Base-by-base conservation (phyloP, 2,113 vertebrate species). In the Echinops telfairi region DNA sequence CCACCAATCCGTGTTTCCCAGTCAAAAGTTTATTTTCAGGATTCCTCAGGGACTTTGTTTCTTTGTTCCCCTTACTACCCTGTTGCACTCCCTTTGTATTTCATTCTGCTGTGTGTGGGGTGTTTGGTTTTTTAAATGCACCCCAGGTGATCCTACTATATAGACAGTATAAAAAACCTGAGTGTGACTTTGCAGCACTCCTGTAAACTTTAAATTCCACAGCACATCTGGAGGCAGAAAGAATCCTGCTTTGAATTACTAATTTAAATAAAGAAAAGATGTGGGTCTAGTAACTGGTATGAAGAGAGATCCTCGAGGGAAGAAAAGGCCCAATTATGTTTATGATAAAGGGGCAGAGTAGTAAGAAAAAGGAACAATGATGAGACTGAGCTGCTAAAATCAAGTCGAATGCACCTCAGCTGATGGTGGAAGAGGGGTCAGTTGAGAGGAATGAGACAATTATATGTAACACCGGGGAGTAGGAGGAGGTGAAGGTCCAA, bases 371-470 rank as follows among this genome's bases (percentile, higher is more conserved):
- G 40, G 8, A 70, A 33, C 38, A 88, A 89, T 4, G 75, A 75
- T 66, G 68, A 92, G 5, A 83, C 70, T 60, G 83, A n/a, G 25
- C 58, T 68, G 47, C 36, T 83, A 91, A 86, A 62, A 91, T 66
- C 36, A 94, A 83, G 6, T 91, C 31, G 83, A 12, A 76, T 23
- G 23, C 60, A 86, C 31, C 25, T 58, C 33, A 53, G 25, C 71
- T 57, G 58, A 92, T 40, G 75, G 68, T 73, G 80, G 78, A 53
- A 89, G 53, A n/a, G 8, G 25, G 53, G 86, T 71, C 58, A 66
- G 47, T 83, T 47, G 68, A 64, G 27, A 94, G 47, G 11, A 95
- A 90, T 88, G n/a, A 82, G 93, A 94, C 20, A 87, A 87, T 90
- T 29, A 83, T 12, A 89, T 71, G 4, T 17, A 84, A 88, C 15